Conservation (phyloP, 1,140 invertebrate species). For the Drosophila ohnishii region DNA sequence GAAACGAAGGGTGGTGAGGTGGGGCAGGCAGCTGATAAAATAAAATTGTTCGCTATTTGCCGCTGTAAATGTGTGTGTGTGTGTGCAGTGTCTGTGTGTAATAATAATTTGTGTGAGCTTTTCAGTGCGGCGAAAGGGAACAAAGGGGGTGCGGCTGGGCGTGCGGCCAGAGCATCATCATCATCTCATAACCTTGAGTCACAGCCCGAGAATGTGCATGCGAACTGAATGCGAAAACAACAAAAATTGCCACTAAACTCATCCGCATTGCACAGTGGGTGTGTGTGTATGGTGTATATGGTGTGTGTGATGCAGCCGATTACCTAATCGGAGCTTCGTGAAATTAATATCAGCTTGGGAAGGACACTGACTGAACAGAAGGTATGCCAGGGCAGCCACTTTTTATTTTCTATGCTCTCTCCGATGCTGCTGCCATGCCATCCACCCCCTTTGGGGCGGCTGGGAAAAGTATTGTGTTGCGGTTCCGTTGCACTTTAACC, state of each 20-base stretch:
- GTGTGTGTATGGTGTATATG: background rate
- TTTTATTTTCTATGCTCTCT: conserved; percentile 26
- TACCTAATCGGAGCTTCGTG: conserved; percentile 63
- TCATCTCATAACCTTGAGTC: conserved; percentile 76
- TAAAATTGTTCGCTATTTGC: conserved; percentile 62
- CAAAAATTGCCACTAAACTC: conserved; percentile 26
- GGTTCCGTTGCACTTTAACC: conserved; percentile 83
- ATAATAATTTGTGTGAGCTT: conserved; percentile 76
- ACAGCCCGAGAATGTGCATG: conserved; percentile 78
- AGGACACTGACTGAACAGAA: conserved; percentile 61
- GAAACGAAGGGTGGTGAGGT: conserved; percentile 15
- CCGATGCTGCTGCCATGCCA: background rate
- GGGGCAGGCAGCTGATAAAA: conserved; percentile 78
- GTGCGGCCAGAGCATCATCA: conserved; percentile 50
- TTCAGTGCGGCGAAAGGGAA: conserved; percentile 35
- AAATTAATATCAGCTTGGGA: conserved; percentile 64
- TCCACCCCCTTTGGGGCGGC: conserved; percentile 3
- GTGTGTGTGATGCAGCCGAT: conserved; percentile 32
- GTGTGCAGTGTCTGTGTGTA: conserved; percentile 27
- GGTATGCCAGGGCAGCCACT: conserved; percentile 15
- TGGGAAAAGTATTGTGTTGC: conserved; percentile 66
- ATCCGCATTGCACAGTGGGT: conserved; percentile 37
- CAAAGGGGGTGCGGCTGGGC: conserved; percentile 2
- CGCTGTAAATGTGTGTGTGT: background rate
- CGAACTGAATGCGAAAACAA: conserved; percentile 71